These are phyloP conservation scores for Leptocoma aspasia DNA, from an alignment of 2,113 vertebrate genomes.

Conservation along the genomic window DNA sequence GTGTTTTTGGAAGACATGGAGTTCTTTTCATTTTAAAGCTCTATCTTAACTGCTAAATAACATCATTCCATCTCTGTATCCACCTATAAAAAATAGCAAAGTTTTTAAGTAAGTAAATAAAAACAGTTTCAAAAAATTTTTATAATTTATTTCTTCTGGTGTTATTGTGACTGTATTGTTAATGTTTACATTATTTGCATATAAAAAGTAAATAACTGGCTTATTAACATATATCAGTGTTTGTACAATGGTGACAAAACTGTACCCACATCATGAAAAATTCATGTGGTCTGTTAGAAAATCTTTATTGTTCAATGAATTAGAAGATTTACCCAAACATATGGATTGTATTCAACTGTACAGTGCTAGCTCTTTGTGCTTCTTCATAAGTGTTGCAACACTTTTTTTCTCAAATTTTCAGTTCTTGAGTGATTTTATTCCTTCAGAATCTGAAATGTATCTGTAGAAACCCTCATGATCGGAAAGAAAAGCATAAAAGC, in stretches of 20 bases:
- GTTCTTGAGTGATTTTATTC: background rate
- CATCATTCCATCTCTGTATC: background rate
- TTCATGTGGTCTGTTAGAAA: background rate
- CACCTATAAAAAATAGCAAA: background rate
- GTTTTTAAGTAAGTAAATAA: background rate
- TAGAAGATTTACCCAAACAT: background rate
- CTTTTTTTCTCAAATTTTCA: background rate
- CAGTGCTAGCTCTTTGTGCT: background rate
- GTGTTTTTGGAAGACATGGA: background rate
- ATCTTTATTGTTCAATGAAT: background rate
- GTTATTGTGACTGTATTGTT: background rate
- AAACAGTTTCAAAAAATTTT: background rate
- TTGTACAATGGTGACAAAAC: background rate
- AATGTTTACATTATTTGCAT: background rate
- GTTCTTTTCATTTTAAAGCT: background rate
- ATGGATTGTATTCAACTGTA: background rate
- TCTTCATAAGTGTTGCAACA: background rate
- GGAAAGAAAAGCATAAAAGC: background rate
- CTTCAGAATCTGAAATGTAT: background rate
- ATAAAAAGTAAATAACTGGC: background rate
- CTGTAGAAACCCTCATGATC: background rate
- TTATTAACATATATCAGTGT: background rate
- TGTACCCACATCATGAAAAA: background rate
- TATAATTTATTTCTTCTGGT: background rate
- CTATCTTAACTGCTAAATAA: background rate